Evolutionary conservation across 2,113 vertebrate species (phyloP), one percentile per base, ranked within the genome.

Genomic region (Lagopus muta): DNA sequence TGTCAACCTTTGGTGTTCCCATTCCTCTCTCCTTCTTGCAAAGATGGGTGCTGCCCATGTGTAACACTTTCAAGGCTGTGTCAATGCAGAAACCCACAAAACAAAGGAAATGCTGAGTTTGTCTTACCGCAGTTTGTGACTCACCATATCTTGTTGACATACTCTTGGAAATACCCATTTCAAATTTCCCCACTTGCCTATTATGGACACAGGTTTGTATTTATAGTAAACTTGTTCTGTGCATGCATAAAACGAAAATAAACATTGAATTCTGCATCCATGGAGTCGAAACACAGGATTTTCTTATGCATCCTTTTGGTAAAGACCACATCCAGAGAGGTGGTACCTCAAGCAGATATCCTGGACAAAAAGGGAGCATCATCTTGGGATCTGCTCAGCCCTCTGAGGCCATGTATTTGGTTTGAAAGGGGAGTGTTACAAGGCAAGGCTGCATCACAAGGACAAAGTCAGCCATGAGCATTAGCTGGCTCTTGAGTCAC

Each of bases 91-190:
- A 84, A 71, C 38, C 61, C 86, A 60, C 42, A 81, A 74, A 90
- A 86, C 70, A 89, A 72, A 89, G 70, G 83, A 93, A 93, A 81
- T 75, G 74, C 81, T 90, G 83, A 89, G 8, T 78, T 86, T 32
- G 80, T 42, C 81, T 86, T 45, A 72, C 34, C 70, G 13, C 73
- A 78, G 69, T 8, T 86, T 0, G 1, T 87, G 89, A 89, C 52
- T 94, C 87, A 92, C 72, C 1, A 0, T 38, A 34, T 88, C 88
- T 94, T 78, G 32, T 65, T 81, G 80, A 71, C 65, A 87, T 55
- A 32, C 11, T 60, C 70, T 32, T 86, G 81, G 91, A 92, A 96
- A 95, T 83, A 88, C 69, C 73, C 88, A 86, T 32, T 45, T 88
- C 69, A 90, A 47, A 92, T 75, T 89, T 81, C 61, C 74, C 73